These are phyloP conservation scores for Rhinatrema bivittatum DNA, from an alignment of 2,797 vertebrate genomes.

Conservation along the genomic window DNA sequence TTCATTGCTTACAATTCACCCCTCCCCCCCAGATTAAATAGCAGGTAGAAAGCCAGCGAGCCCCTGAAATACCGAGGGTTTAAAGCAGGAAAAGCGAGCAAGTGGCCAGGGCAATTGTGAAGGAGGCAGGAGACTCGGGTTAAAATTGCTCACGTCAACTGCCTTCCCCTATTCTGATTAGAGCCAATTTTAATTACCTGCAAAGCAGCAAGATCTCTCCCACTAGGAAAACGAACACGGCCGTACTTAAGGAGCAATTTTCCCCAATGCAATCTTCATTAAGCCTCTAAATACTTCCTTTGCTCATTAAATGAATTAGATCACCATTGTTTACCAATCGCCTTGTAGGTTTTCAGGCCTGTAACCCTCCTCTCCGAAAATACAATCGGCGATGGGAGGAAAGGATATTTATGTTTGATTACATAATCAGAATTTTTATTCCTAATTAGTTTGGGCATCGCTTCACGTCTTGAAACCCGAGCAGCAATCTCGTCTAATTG, in stretches of 20 bases:
- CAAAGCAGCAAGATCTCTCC: slow-evolving; percentile 47
- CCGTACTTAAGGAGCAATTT: slow-evolving; percentile 82
- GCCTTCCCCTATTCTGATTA: slow-evolving; percentile 57
- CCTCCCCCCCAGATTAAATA: no score
- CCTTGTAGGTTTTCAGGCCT: slow-evolving; percentile 58
- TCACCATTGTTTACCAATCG: slow-evolving; percentile 80
- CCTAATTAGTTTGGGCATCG: slow-evolving; percentile 75
- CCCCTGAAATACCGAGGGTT: no score
- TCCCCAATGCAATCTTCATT: slow-evolving; percentile 86
- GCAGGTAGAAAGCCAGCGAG: no score
- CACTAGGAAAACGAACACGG: slow-evolving; percentile 58
- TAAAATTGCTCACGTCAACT: slow-evolving; percentile 49
- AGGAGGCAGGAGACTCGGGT: no score
- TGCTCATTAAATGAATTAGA: slow-evolving; percentile 89
- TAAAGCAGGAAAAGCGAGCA: no score
- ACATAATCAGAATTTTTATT: slow-evolving; percentile 54
- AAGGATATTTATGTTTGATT: slow-evolving; percentile 68
- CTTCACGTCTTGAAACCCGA: slow-evolving; percentile 87
- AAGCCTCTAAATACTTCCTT: slow-evolving; percentile 91
- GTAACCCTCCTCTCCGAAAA: slow-evolving; percentile 58
- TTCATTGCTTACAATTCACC: no score
- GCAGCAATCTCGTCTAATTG: slow-evolving; percentile 88
- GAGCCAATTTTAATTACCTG: slow-evolving; percentile 66
- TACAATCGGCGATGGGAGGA: slow-evolving; percentile 57
- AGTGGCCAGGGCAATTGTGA: neutral